A percentile compares a stretch with the other conserved stretches of the same genome.
Evolutionary conservation across 2,888 invertebrate genomes (phyloP).

Genomic region (Leuctra nigra): DNA sequence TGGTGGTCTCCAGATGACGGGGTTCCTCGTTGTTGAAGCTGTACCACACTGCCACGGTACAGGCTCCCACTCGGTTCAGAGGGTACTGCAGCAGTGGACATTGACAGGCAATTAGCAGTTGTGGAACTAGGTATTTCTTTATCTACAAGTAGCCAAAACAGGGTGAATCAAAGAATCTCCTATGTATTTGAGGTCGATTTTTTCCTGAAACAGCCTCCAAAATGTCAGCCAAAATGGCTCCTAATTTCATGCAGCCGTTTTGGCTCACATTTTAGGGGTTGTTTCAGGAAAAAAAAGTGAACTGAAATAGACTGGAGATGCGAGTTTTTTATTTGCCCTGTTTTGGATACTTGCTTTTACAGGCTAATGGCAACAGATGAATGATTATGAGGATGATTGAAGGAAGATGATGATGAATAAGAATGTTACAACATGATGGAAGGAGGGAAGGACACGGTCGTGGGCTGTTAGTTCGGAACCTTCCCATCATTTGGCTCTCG

Average conservation of each 20-base stretch:
- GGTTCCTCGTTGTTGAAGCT: neutral
- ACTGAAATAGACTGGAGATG: too few relatives aligned
- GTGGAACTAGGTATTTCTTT: neutral
- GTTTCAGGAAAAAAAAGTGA: too few relatives aligned
- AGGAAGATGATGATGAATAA: neutral
- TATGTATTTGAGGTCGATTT: neutral
- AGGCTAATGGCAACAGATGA: neutral
- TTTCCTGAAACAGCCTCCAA: too few relatives aligned
- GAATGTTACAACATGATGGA: neutral
- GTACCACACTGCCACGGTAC: neutral
- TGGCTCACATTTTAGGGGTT: too few relatives aligned
- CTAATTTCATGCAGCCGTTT: constrained; percentile 1
- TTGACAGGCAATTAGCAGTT: too few relatives aligned
- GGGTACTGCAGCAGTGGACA: constrained; percentile 3
- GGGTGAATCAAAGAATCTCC: neutral
- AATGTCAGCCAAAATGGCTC: constrained; percentile 11
- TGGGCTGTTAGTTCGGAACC: neutral
- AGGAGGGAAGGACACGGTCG: neutral
- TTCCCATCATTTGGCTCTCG: neutral
- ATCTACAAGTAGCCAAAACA: too few relatives aligned
- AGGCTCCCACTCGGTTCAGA: neutral
- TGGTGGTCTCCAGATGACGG: neutral
- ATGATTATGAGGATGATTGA: neutral
- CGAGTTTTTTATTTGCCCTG: too few relatives aligned
- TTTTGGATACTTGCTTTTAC: too few relatives aligned